Percentiles rank a stretch among this genome's conserved stretches.
Evolutionary conservation across 2,113 vertebrate genomes (phyloP).

Genomic region (Eulacestoma nigropectus): DNA sequence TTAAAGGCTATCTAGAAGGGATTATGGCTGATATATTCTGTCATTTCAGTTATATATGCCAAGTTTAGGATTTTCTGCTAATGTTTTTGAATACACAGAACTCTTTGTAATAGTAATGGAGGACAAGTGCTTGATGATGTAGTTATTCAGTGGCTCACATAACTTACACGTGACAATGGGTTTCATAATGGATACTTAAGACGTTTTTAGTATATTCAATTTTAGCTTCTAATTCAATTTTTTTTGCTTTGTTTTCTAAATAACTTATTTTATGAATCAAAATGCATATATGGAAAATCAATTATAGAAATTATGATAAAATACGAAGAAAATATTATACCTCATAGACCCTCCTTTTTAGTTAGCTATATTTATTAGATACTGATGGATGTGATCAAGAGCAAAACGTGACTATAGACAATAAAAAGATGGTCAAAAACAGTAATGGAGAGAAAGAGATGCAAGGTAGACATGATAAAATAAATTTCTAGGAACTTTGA

Average conservation of each 20-base stretch:
- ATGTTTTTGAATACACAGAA: background rate
- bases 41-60: background rate
- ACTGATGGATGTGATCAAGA: background rate
- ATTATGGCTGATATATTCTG: background rate
- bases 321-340: background rate
- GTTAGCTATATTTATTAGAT: background rate
- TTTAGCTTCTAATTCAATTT: background rate
- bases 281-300: background rate
- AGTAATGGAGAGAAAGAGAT: background rate
- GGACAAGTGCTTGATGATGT: background rate
- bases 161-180: fast-evolving
- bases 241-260: background rate
- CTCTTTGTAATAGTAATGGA: background rate
- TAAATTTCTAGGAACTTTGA: background rate
- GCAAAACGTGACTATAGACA: background rate
- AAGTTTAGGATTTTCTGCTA: background rate
- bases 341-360: background rate
- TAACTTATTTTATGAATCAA: background rate
- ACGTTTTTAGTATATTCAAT: background rate
- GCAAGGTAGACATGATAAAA: background rate
- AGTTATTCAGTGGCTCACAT: background rate
- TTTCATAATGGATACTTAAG: background rate
- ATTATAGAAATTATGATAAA: background rate
- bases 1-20: background rate
- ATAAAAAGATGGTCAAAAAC: background rate